These are phyloP conservation scores for Dolichallabes microphthalmus DNA, from an alignment of 2,113 vertebrate species.

Conservation along the genomic window DNA sequence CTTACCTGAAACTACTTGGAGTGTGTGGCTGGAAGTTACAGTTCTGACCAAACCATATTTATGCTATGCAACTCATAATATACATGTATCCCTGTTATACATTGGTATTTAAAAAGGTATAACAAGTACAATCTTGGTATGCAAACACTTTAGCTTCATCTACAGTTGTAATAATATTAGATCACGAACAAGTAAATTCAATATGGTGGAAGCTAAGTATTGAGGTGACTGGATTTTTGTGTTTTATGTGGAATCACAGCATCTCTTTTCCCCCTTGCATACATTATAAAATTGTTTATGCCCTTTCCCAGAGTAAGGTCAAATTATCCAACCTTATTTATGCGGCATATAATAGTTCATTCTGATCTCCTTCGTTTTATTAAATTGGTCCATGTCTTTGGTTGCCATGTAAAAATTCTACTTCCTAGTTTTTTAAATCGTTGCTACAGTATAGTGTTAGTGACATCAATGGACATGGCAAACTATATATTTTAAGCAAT, in stretches of 20 bases:
- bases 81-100: background rate
- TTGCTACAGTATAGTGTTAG: background rate
- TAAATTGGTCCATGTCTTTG: background rate
- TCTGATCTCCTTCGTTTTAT: background rate
- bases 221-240: background rate
- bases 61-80: background rate
- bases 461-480: background rate
- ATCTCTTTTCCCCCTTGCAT: background rate
- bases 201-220: background rate
- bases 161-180: background rate
- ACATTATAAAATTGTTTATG: background rate
- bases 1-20: conserved; percentile 1
- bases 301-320: background rate
- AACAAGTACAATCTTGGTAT: background rate
- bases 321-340: background rate
- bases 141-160: background rate
- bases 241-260: background rate
- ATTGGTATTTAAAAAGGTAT: background rate
- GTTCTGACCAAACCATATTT: background rate
- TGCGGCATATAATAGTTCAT: background rate
- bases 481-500: background rate
- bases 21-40: background rate
- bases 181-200: background rate
- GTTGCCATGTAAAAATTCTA: background rate
- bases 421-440: background rate